phyloP scores from a whole-genome alignment of 1,140 invertebrate species.

The Pogonomyrmex californicus region DNA sequence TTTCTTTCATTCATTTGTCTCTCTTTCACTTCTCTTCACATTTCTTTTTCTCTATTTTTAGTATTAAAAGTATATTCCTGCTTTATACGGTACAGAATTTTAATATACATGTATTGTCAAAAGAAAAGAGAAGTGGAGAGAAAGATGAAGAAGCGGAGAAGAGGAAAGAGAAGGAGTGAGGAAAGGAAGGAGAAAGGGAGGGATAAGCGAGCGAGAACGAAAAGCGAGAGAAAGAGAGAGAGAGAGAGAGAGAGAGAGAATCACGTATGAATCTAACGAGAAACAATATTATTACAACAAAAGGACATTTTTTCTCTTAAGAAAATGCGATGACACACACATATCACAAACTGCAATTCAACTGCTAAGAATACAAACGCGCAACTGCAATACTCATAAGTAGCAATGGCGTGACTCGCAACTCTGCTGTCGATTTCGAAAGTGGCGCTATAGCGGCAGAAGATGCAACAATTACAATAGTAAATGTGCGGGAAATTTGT shows the following conservation, averaged over 20 bases:
- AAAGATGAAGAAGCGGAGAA: no score
- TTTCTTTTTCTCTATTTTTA: neutral
- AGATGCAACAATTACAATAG: neutral
- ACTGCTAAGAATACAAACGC: slow-evolving; percentile 86
- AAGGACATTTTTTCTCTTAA: slow-evolving; percentile 28
- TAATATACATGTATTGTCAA: no score
- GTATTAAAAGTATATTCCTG: neutral
- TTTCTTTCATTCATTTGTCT: neutral
- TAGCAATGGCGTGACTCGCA: slow-evolving; percentile 79
- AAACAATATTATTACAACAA: slow-evolving; percentile 17
- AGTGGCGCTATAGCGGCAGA: slow-evolving; percentile 53
- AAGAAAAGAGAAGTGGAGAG: no score
- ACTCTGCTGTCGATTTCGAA: slow-evolving; percentile 68
- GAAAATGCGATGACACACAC: slow-evolving; percentile 62
- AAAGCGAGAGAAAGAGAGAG: neutral
- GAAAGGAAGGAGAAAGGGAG: no score
- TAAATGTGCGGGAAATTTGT: neutral
- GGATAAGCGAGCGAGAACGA: no score
- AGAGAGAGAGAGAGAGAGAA: neutral
- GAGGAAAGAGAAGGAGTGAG: no score
- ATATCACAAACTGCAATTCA: slow-evolving; percentile 73
- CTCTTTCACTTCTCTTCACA: neutral
- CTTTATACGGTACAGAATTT: no score
- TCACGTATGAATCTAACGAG: neutral
- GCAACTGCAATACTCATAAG: slow-evolving; percentile 83